Percentiles rank a stretch among this genome's conserved stretches.
These are phyloP conservation scores for Nautilus pompilius DNA, from an alignment of 1,140 invertebrate species.

Conservation along the genomic window DNA sequence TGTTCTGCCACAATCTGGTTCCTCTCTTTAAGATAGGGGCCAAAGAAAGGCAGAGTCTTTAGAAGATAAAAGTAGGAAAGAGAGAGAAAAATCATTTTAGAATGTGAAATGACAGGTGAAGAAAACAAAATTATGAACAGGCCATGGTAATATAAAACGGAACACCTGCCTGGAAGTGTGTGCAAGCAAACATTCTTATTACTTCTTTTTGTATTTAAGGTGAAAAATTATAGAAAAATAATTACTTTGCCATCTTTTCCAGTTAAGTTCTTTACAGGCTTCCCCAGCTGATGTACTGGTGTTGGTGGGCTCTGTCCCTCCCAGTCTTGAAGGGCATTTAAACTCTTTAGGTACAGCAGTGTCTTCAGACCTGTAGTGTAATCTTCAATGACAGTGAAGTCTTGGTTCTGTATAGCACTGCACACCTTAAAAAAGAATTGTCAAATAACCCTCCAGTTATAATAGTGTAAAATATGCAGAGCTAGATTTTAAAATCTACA, in stretches of 20 bases:
- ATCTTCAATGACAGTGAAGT: slow-evolving; percentile 92
- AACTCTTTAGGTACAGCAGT: slow-evolving; percentile 76
- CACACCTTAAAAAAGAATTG: slow-evolving; percentile 73
- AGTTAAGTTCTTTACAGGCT: slow-evolving; percentile 69
- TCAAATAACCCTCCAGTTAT: no score
- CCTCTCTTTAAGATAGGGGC: slow-evolving; percentile 74
- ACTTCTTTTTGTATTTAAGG: no score
- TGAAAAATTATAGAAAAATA: neutral
- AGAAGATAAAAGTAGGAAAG: slow-evolving; percentile 13
- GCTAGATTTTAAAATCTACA: no score
- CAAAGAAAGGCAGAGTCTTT: slow-evolving; percentile 81
- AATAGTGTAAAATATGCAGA: no score
- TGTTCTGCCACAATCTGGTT: slow-evolving; percentile 67
- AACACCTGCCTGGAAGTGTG: no score
- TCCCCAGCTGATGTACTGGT: slow-evolving; percentile 84
- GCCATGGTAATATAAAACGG: no score
- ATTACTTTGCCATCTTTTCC: slow-evolving; percentile 48
- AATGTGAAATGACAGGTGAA: no score
- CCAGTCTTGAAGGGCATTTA: slow-evolving; percentile 71
- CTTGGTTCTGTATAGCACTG: slow-evolving; percentile 97
- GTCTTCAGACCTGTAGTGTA: slow-evolving; percentile 88
- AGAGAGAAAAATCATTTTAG: neutral
- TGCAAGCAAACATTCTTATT: no score
- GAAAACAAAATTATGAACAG: no score
- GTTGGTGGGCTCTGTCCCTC: slow-evolving; percentile 91